These are phyloP conservation scores for Aphidoletes aphidimyza DNA, from an alignment of 2,888 invertebrate species.

Conservation along the genomic window DNA sequence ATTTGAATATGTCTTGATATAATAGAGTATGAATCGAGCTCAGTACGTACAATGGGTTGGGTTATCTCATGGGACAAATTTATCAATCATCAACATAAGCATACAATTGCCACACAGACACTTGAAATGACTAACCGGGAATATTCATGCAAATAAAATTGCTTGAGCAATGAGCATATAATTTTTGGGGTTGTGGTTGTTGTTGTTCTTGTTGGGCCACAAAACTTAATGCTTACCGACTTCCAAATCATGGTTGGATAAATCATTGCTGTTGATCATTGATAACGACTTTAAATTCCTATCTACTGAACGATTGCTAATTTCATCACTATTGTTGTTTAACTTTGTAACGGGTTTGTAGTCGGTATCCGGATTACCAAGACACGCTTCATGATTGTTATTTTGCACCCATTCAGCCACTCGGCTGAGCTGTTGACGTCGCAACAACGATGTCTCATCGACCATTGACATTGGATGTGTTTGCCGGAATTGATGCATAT, in stretches of 20 bases:
- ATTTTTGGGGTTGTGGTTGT: too few relatives aligned
- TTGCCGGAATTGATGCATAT: slow-evolving; percentile 28
- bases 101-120: too few relatives aligned
- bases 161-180: too few relatives aligned
- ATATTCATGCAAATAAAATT: too few relatives aligned
- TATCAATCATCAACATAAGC: too few relatives aligned
- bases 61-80: too few relatives aligned
- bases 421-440: slow-evolving; percentile 74
- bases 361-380: not conserved
- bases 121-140: too few relatives aligned
- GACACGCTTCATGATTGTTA: slow-evolving; percentile 16
- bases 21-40: too few relatives aligned
- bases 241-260: not conserved
- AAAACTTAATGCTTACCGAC: not conserved
- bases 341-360: slow-evolving; percentile 63
- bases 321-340: slow-evolving; percentile 60
- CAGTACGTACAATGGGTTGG: too few relatives aligned
- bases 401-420: slow-evolving; percentile 79
- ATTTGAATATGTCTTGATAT: not conserved
- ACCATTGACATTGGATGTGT: not conserved
- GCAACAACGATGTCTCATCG: slow-evolving; percentile 68
- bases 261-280: slow-evolving; percentile 34
- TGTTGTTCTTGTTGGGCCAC: too few relatives aligned
- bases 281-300: slow-evolving; percentile 60
- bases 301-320: slow-evolving; percentile 60